Evolutionary conservation across 2,888 invertebrate species (phyloP).

Genomic region (Nephrocerus scutellatus): DNA sequence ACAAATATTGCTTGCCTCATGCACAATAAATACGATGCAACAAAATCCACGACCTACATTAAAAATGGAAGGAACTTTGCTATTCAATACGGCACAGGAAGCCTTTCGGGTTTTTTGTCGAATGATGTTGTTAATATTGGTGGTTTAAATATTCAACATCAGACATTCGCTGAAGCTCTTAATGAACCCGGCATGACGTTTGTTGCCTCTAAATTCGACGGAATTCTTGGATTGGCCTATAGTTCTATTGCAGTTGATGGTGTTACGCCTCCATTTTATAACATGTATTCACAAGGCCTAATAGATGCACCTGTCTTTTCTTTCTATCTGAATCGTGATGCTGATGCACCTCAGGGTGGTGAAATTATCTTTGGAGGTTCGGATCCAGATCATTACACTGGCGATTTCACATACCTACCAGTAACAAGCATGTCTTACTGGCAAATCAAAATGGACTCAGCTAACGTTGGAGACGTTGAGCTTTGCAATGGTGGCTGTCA

Average conservation of each 20-base stretch:
- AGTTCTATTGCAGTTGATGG: conserved; percentile 77
- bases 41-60: conserved; percentile 71
- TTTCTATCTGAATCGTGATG: conserved; percentile 78
- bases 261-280: conserved; percentile 84
- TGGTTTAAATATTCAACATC: conserved; percentile 60
- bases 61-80: conserved; percentile 82
- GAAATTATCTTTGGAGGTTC: conserved; percentile 88
- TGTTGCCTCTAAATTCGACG: conserved; percentile 95
- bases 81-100: conserved; percentile 93
- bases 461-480: conserved; percentile 50
- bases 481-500: conserved; percentile 75
- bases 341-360: conserved; percentile 63
- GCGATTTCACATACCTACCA: conserved; percentile 57
- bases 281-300: conserved; percentile 73
- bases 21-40: conserved; percentile 92
- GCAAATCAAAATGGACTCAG: conserved; percentile 83
- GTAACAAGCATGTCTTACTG: conserved; percentile 84
- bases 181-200: conserved; percentile 89
- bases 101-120: conserved; percentile 89
- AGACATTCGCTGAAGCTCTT: conserved; percentile 92
- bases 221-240: conserved; percentile 92
- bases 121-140: conserved; percentile 71
- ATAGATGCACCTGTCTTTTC: conserved; percentile 74
- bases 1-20: conserved; percentile 88
- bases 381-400: conserved; percentile 78